Percentiles rank a stretch among this genome's conserved stretches.
Conservation (phyloP, 1,140 invertebrate genomes). For the Cotesia glomerata region DNA sequence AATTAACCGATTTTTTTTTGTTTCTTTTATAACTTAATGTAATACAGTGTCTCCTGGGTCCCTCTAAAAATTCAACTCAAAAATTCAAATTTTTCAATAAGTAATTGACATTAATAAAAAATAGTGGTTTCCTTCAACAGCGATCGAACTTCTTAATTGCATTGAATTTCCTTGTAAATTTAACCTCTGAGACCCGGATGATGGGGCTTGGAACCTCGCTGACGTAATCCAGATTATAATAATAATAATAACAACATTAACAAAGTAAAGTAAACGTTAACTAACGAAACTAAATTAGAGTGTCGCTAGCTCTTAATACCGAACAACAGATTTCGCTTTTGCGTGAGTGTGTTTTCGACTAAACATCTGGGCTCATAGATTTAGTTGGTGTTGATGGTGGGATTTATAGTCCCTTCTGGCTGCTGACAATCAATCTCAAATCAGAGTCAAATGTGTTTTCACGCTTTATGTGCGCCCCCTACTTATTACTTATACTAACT, state of each 20-base stretch:
- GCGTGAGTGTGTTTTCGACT: background rate
- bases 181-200: too few relatives aligned
- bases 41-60: too few relatives aligned
- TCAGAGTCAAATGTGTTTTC: conserved; percentile 10
- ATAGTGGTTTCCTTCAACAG: too few relatives aligned
- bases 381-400: background rate
- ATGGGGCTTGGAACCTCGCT: too few relatives aligned
- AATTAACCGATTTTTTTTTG: too few relatives aligned
- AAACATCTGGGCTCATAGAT: background rate
- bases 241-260: background rate
- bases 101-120: too few relatives aligned
- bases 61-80: too few relatives aligned
- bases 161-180: too few relatives aligned
- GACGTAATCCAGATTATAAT: too few relatives aligned
- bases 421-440: conserved; percentile 22
- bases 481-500: background rate
- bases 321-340: conserved; percentile 18
- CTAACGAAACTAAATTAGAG: conserved; percentile 26
- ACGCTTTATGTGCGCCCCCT: background rate
- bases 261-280: conserved; percentile 6
- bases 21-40: too few relatives aligned
- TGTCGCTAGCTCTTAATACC: conserved; percentile 21
- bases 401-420: background rate
- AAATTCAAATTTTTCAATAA: too few relatives aligned
- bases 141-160: too few relatives aligned